Evolutionary conservation across 2,797 vertebrate genomes (phyloP).

Genomic region (Muscicapa comitata): DNA sequence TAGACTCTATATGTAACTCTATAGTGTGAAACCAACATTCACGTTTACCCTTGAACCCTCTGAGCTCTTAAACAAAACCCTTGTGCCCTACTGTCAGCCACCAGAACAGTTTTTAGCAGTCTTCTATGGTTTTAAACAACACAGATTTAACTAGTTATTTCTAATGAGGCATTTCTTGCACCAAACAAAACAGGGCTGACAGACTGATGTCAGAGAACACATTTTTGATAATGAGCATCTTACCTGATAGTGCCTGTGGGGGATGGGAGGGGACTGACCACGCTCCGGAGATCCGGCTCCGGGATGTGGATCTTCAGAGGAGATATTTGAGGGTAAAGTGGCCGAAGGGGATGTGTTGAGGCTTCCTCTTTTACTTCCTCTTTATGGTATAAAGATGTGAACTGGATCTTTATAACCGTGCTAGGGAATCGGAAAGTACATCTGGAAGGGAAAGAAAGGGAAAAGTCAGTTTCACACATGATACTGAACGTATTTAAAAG

Average conservation of each 20-base stretch:
- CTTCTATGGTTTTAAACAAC: background rate
- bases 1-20: slow-evolving; percentile 11
- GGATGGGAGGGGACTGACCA: slow-evolving; percentile 91
- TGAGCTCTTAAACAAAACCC: background rate
- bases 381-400: slow-evolving; percentile 85
- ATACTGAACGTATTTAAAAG: background rate
- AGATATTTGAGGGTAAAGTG: slow-evolving; percentile 93
- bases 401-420: slow-evolving; percentile 97
- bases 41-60: background rate
- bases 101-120: background rate
- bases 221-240: background rate
- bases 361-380: slow-evolving; percentile 82
- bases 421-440: slow-evolving; percentile 97
- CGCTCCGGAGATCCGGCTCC: slow-evolving; percentile 89
- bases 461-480: background rate
- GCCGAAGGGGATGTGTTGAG: slow-evolving; percentile 79
- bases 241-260: slow-evolving; percentile 98
- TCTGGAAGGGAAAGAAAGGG: slow-evolving; percentile 67
- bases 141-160: background rate
- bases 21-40: background rate
- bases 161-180: background rate
- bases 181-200: background rate
- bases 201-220: background rate
- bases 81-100: background rate
- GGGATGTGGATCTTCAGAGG: slow-evolving; percentile 98